Evolutionary conservation across 2,888 invertebrate genomes (phyloP), one percentile per base, ranked within the genome.

Genomic region (Acleris cristana): DNA sequence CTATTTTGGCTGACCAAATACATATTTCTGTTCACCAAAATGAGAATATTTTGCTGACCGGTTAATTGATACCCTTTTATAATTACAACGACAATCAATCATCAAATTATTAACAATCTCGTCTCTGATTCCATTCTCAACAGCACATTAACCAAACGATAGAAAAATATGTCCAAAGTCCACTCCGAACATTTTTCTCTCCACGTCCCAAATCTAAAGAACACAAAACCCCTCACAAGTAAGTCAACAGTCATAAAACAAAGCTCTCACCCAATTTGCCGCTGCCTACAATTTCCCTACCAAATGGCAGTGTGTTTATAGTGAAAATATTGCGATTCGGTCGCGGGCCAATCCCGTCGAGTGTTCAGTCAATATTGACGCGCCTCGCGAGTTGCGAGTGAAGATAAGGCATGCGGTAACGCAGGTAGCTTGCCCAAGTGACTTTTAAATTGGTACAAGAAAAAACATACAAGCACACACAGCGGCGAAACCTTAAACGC

Each of bases 301-400:
- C 70, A 70, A 72, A 71, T 69, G 69, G 58, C 68, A 45, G 23
- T 49, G 57, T 71, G 71, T 72, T 71, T 72, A 72, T 72, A 69
- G 71, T 72, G 67, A 72, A 72, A 71, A 72, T 71, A 72, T 69
- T 67, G 65, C 48, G 69, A 62, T 61, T 66, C 66, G 44, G 56
- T 60, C 55, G 60, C 49, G 64, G 66, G 52, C 61, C 59, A 58
- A 64, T 72, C 64, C 73, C 34, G 69, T 70, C 54, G 67, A 70
- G 71, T 69, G 67, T 68, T 69, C 57, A 60, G 74, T 73, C 71
- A 73, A 73, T 74, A 73, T 72, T 72, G 69, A 63, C 34, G 57
- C 66, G 62, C 26, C 71, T 66, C 61, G 53, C 48, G 48, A 21
- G 26, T 40, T 34, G 30, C n/a, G 51, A 30, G 14, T 5, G 52